Evolutionary conservation across 1,140 invertebrate species (phyloP).

Genomic region (Anagrus nilaparvatae): DNA sequence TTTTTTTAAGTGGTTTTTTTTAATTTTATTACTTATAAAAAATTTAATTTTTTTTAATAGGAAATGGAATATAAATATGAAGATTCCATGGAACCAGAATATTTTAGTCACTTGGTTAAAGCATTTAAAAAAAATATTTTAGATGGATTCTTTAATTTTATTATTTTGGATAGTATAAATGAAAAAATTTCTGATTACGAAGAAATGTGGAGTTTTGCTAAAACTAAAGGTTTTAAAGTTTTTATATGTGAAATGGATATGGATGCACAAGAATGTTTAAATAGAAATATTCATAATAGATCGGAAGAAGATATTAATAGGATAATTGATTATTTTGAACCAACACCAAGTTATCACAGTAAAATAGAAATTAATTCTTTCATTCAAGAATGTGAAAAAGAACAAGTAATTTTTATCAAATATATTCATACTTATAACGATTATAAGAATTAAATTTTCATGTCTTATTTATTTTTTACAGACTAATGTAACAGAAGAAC

Average conservation of each 20-base stretch:
- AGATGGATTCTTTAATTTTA: constrained; percentile 86
- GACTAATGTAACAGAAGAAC: background rate
- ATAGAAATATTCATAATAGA: constrained; percentile 77
- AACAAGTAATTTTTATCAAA: constrained; percentile 43
- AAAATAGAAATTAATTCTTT: constrained; percentile 69
- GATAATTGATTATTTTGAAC: constrained; percentile 67
- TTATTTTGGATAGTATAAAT: constrained; percentile 84
- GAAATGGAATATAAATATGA: constrained; percentile 90
- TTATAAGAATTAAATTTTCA: constrained; percentile 3
- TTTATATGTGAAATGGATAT: constrained; percentile 82
- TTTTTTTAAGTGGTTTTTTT: constrained; percentile 7
- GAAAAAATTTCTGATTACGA: constrained; percentile 72
- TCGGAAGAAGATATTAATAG: constrained; percentile 67
- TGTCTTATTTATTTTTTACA: constrained; percentile 1
- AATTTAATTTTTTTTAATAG: constrained; percentile 44
- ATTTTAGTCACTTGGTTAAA: constrained; percentile 73
- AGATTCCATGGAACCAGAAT: constrained; percentile 68
- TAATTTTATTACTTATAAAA: constrained; percentile 7
- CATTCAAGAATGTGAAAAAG: constrained; percentile 66
- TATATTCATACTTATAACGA: background rate
- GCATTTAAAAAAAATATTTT: constrained; percentile 86
- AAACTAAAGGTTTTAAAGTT: constrained; percentile 81
- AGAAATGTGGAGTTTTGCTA: constrained; percentile 80
- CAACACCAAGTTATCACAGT: constrained; percentile 57
- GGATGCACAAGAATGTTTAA: constrained; percentile 64